Evolutionary conservation across 2,888 invertebrate species (phyloP).

Genomic region (Agrochola macilenta): DNA sequence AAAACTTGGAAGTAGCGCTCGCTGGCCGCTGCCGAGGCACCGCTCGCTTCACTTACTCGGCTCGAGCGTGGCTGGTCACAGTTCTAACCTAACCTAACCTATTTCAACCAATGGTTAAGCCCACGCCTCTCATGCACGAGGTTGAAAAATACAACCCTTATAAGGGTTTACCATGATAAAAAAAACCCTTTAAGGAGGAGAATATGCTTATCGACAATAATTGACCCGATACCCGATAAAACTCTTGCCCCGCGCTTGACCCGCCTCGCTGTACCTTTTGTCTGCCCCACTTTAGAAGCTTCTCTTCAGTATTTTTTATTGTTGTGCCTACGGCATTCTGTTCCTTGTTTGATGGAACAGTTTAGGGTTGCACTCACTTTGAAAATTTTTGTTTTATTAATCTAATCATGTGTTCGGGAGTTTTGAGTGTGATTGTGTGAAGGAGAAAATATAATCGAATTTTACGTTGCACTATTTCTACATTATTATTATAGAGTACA

Average conservation of each 20-base stretch:
- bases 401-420: not conserved
- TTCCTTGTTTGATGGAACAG: conserved; percentile 21
- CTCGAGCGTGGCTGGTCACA: too few relatives aligned
- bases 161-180: not conserved
- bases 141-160: not conserved
- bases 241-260: conserved; percentile 30
- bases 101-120: too few relatives aligned
- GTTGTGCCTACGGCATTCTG: conserved; percentile 22
- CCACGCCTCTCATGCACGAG: too few relatives aligned
- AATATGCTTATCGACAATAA: conserved; percentile 48
- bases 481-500: not conserved
- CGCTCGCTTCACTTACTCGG: too few relatives aligned
- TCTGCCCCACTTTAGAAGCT: conserved; percentile 24
- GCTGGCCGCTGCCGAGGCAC: too few relatives aligned
- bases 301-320: conserved; percentile 29
- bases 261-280: conserved; percentile 32
- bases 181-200: not conserved
- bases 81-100: too few relatives aligned
- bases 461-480: not conserved
- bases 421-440: not conserved
- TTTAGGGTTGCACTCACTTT: conserved; percentile 11
- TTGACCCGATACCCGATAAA: conserved; percentile 39
- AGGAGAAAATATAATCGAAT: not conserved
- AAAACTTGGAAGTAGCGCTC: too few relatives aligned
- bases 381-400: conserved; percentile 4